Evolutionary conservation across 92 coral and sea anemone species (phyloP).

Genomic region (Scolanthus callimorphus): DNA sequence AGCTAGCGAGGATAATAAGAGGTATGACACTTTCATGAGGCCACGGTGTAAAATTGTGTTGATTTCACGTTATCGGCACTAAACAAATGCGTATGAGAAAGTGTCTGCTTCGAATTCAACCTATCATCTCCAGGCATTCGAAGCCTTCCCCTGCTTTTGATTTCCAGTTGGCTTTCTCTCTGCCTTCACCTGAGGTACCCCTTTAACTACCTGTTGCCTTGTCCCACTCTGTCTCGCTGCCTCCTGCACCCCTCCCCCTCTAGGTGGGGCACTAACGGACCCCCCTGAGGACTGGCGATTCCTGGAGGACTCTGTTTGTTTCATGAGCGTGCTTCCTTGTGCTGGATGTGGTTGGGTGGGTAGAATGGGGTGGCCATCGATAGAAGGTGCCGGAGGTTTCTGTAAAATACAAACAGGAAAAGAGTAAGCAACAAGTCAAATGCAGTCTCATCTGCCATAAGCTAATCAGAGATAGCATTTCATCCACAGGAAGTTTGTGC

Average conservation of each 20-base stretch:
- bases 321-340: neutral
- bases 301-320: neutral
- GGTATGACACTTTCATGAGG: too few relatives aligned
- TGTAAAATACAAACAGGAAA: neutral
- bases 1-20: too few relatives aligned
- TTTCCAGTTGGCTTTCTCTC: conserved; percentile 26
- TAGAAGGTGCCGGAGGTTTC: conserved; percentile 26
- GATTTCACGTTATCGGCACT: too few relatives aligned
- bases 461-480: neutral
- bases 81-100: too few relatives aligned
- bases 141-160: conserved; percentile 25
- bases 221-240: conserved; percentile 14
- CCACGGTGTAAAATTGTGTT: too few relatives aligned
- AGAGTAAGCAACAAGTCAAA: neutral
- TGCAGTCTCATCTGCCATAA: neutral
- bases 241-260: conserved; percentile 3
- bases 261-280: too few relatives aligned
- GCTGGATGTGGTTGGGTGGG: neutral
- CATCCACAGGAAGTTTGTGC: too few relatives aligned
- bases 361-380: neutral
- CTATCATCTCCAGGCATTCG: conserved; percentile 53
- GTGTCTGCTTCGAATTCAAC: too few relatives aligned
- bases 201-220: conserved; percentile 12
- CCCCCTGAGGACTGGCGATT: neutral
- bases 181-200: conserved; percentile 22